These are phyloP conservation scores for Caenorhabditis doughertyi DNA, from an alignment of 2,888 invertebrate species.

Conservation along the genomic window DNA sequence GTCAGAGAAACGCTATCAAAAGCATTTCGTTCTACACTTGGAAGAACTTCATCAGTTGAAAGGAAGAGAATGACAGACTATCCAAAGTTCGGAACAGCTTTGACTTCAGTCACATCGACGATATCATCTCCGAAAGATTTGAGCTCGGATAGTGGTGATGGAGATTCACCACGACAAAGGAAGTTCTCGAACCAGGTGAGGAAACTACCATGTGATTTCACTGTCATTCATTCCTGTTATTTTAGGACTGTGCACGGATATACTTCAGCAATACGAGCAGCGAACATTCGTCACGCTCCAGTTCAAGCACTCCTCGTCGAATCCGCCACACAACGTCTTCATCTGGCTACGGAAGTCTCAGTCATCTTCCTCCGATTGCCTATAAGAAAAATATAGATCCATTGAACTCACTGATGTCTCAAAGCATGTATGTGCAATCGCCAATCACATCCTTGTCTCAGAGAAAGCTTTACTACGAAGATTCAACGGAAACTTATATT, in stretches of 20 bases:
- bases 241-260: conserved; percentile 47
- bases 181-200: conserved; percentile 37
- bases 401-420: conserved; percentile 64
- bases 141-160: conserved; percentile 55
- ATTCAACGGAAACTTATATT: conserved; percentile 56
- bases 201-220: not conserved
- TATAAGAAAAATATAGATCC: conserved; percentile 46
- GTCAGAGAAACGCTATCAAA: conserved; percentile 65
- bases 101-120: conserved; percentile 47
- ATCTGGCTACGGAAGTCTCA: conserved; percentile 68
- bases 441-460: conserved; percentile 18
- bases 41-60: conserved; percentile 59
- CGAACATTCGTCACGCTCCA: conserved; percentile 53
- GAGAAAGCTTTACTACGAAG: conserved; percentile 26
- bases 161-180: conserved; percentile 31
- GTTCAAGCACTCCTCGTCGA: conserved; percentile 56
- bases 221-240: not conserved
- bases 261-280: conserved; percentile 56
- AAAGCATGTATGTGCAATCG: conserved; percentile 67
- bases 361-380: conserved; percentile 66
- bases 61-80: conserved; percentile 37
- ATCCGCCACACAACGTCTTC: conserved; percentile 60
- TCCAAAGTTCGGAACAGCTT: conserved; percentile 57
- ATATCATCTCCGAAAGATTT: conserved; percentile 41
- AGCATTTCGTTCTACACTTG: conserved; percentile 66